phyloP scores from a whole-genome alignment of 2,113 vertebrate genomes.

The Nipponia nippon region DNA sequence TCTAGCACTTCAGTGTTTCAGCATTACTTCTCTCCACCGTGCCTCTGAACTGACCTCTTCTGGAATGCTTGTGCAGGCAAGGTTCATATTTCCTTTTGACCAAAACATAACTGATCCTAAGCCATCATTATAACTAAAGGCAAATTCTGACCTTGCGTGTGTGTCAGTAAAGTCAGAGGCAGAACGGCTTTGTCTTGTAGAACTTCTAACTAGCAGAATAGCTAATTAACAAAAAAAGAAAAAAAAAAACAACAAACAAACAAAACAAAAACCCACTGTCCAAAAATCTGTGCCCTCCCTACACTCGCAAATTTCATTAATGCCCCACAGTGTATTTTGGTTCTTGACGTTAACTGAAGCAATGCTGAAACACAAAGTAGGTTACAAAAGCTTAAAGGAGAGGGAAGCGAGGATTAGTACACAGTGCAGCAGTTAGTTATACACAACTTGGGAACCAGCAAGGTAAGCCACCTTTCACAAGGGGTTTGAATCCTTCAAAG shows the following conservation, averaged over 20 bases:
- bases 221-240: not conserved
- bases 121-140: not conserved
- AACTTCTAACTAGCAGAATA: not conserved
- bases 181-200: not conserved
- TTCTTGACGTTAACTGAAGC: not conserved
- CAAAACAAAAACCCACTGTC: too few relatives aligned
- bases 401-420: not conserved
- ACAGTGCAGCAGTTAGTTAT: not conserved
- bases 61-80: conserved; percentile 21
- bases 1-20: not conserved
- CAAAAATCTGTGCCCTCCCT: not conserved
- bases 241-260: too few relatives aligned
- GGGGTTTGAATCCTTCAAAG: not conserved
- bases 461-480: not conserved
- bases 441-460: not conserved
- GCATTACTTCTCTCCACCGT: not conserved
- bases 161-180: not conserved
- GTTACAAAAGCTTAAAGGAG: not conserved
- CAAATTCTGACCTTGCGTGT: not conserved
- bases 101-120: conserved; percentile 16
- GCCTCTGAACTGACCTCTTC: conserved; percentile 24
- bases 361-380: not conserved
- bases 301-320: not conserved
- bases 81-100: conserved; percentile 38
- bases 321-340: not conserved